Evolutionary conservation across 1,140 invertebrate genomes (phyloP).

Genomic region (Ptiloglossa arizonensis): DNA sequence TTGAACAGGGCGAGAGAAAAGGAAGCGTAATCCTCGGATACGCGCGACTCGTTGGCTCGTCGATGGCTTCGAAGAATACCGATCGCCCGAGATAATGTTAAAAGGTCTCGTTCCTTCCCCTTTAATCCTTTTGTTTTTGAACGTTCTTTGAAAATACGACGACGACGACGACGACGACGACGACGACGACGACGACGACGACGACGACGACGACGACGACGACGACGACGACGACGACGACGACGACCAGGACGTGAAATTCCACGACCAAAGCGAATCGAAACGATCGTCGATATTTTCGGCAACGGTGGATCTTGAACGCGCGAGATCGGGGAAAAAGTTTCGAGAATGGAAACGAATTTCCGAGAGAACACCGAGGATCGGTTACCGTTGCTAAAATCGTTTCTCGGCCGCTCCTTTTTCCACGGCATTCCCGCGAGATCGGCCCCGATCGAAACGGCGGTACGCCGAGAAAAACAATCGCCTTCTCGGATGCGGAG

Average conservation of each 20-base stretch:
- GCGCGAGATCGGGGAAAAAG: not conserved
- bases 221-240: too few species aligned
- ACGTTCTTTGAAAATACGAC: not conserved
- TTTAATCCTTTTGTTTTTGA: not conserved
- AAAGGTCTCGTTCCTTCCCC: not conserved
- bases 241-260: too few species aligned
- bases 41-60: not conserved
- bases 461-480: constrained; percentile 30
- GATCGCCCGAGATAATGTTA: constrained; percentile 37
- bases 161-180: too few species aligned
- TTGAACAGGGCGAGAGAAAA: not conserved
- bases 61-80: constrained; percentile 14
- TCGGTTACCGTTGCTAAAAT: constrained; percentile 15
- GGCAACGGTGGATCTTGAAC: too few species aligned
- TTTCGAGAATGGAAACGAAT: not conserved
- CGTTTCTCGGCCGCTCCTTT: constrained; percentile 24
- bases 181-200: too few species aligned
- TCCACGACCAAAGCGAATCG: too few species aligned
- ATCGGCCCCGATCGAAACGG: constrained; percentile 39
- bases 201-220: too few species aligned
- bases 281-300: not conserved
- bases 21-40: not conserved
- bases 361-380: not conserved
- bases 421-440: not conserved
- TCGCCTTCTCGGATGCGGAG: constrained; percentile 31